Conservation (phyloP, 2,797 vertebrate genomes). For the Mus caroli region DNA sequence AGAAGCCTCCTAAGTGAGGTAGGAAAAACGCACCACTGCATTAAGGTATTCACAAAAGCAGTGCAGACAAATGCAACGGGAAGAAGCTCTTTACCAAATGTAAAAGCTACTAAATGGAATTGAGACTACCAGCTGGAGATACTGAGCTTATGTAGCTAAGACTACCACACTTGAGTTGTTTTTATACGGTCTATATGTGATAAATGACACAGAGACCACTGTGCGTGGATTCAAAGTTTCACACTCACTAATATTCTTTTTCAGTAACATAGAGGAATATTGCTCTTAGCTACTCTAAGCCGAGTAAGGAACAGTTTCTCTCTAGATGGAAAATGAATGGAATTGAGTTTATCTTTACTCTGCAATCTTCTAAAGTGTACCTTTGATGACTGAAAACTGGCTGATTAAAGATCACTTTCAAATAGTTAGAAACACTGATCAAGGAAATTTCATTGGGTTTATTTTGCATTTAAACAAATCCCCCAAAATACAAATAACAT, state of each 20-base stretch:
- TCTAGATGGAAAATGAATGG: constrained; percentile 71
- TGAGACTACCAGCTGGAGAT: constrained; percentile 75
- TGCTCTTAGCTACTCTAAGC: constrained; percentile 75
- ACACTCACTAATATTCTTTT: constrained; percentile 36
- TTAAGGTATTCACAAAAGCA: constrained; percentile 86
- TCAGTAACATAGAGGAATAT: constrained; percentile 77
- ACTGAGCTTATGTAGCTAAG: constrained; percentile 74
- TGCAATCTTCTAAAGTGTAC: constrained; percentile 44
- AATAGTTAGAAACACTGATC: constrained; percentile 79
- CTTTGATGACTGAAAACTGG: constrained; percentile 72
- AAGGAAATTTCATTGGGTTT: constrained; percentile 69
- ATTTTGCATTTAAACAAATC: constrained; percentile 75
- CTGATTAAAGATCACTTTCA: constrained; percentile 78
- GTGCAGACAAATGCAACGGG: constrained; percentile 86
- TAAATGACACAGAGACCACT: constrained; percentile 76
- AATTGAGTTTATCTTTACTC: constrained; percentile 72
- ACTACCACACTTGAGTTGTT: constrained; percentile 75
- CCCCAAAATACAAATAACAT: constrained; percentile 75
- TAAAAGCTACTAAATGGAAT: constrained; percentile 80
- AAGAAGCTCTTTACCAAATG: constrained; percentile 77
- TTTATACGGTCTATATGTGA: constrained; percentile 78
- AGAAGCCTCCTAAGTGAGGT: constrained; percentile 85
- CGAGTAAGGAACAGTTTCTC: constrained; percentile 68
- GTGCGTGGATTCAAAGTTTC: constrained; percentile 71
- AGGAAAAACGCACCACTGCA: constrained; percentile 82